These are phyloP conservation scores for Drosophila mimica DNA, from an alignment of 2,888 invertebrate genomes.

Conservation along the genomic window DNA sequence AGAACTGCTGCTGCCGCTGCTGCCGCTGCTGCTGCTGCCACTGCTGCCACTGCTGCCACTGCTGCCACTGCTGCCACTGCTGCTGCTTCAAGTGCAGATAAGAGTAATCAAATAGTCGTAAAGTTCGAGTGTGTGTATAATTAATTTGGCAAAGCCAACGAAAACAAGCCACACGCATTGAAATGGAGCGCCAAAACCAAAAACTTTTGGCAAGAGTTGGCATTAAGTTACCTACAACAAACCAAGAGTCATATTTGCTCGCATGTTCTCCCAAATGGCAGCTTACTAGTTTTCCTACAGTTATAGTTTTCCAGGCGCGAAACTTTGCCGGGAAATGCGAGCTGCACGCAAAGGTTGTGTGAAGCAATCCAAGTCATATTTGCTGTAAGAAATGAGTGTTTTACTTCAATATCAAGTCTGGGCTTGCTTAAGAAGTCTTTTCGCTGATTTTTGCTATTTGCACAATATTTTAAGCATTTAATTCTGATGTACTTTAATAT, in stretches of 20 bases:
- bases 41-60: no score
- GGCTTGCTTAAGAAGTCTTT: not conserved
- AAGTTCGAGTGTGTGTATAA: slow-evolving; percentile 68
- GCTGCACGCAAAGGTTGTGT: not conserved
- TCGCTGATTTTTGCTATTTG: not conserved
- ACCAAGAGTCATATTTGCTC: slow-evolving; percentile 15
- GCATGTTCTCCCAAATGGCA: slow-evolving; percentile 20
- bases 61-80: slow-evolving; percentile 3
- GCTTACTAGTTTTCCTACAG: not conserved
- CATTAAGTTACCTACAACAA: slow-evolving; percentile 31
- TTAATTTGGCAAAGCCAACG: slow-evolving; percentile 61
- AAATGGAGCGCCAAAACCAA: slow-evolving; percentile 49
- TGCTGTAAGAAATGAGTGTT: not conserved
- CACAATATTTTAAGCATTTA: not conserved
- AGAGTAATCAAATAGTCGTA: slow-evolving; percentile 61
- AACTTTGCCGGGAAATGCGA: not conserved
- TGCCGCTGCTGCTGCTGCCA: not conserved
- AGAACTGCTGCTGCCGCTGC: slow-evolving; percentile 16
- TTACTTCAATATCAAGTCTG: not conserved
- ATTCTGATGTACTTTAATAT: not conserved
- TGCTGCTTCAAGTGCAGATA: slow-evolving; percentile 31
- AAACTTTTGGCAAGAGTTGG: slow-evolving; percentile 36
- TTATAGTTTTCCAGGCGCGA: not conserved
- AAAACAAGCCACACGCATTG: slow-evolving; percentile 50
- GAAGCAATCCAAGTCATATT: not conserved